phyloP scores from a whole-genome alignment of 1,140 invertebrate species.

The Bombus polaris region DNA sequence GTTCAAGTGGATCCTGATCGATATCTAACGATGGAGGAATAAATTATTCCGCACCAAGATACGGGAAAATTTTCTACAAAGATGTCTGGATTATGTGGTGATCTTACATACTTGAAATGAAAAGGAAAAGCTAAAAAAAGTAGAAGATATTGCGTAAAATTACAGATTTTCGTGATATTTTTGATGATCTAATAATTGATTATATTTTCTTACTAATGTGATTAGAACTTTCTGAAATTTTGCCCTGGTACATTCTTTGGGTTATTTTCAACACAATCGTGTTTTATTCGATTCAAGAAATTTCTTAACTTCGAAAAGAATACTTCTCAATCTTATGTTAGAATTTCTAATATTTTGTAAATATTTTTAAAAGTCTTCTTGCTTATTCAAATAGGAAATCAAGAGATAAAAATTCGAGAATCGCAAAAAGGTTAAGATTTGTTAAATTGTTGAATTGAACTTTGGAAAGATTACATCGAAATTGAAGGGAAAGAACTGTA shows the following conservation, averaged over 20 bases:
- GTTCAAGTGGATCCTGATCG: background rate
- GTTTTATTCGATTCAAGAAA: no score
- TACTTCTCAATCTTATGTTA: no score
- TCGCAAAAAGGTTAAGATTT: background rate
- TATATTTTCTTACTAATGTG: background rate
- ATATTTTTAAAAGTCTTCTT: no score
- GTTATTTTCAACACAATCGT: no score
- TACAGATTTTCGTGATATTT: background rate
- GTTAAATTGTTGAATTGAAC: background rate
- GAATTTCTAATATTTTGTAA: no score
- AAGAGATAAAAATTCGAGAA: background rate
- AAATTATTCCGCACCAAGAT: background rate
- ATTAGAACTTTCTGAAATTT: background rate
- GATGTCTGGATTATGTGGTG: no score
- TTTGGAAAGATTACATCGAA: background rate
- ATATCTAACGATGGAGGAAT: background rate
- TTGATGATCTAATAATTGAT: background rate
- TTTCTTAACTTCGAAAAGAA: no score
- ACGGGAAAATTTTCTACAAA: background rate
- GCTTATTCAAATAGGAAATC: background rate
- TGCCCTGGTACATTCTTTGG: no score
- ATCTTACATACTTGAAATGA: background rate
- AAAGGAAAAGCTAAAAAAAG: background rate
- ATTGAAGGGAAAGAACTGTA: background rate
- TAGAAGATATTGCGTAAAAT: no score